Evolutionary conservation across 2,888 invertebrate genomes (phyloP), one percentile per base, ranked within the genome.

Genomic region (Helleia helle): DNA sequence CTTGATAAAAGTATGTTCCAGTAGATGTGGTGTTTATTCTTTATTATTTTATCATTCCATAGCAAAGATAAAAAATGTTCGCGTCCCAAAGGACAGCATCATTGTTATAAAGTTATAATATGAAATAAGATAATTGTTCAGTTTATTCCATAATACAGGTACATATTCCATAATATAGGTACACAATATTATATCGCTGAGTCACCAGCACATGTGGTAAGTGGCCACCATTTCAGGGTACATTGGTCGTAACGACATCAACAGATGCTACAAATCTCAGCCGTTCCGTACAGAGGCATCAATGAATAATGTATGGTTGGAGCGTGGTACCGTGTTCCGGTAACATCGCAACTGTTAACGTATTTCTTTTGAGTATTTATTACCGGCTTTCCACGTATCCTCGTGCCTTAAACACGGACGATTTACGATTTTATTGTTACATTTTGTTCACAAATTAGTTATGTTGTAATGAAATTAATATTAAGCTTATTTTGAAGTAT

Each of bases 261-360:
- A 55, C 65, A 68, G 65, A 60, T 68, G 70, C 51, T 50, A 46
- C 44, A 46, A 56, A 57, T 56, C 57, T 51, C 50, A 50, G 48
- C 44, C 44, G 49, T 46, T 48, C 54, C 47, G 55, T 52, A 52
- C 48, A 58, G 56, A 59, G 55, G 55, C 63, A 58, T 63, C 68
- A 62, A 69, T 74, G 71, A 70, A 74, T 74, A 61, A 74, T 71
- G 65, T 55, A 71, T 66, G 57, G 42, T 42, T 43, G 41, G 45
- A 44, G 44, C 47, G 42, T 43, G 46, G 46, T 40, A 44, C 51
- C 52, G 45, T 22, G 22, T 22, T 22, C 22, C 22, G 22, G 22
- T 48, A 40, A 46, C 41, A 44, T 42, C 37, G 45, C 46, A 38
- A 49, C 44, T 38, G 43, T 40, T 40, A 50, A 49, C 50, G 46